A percentile compares a stretch with the other conserved stretches of the same genome.
Evolutionary conservation across 2,113 vertebrate genomes (phyloP).

Genomic region (Aspiorhynchus laticeps): DNA sequence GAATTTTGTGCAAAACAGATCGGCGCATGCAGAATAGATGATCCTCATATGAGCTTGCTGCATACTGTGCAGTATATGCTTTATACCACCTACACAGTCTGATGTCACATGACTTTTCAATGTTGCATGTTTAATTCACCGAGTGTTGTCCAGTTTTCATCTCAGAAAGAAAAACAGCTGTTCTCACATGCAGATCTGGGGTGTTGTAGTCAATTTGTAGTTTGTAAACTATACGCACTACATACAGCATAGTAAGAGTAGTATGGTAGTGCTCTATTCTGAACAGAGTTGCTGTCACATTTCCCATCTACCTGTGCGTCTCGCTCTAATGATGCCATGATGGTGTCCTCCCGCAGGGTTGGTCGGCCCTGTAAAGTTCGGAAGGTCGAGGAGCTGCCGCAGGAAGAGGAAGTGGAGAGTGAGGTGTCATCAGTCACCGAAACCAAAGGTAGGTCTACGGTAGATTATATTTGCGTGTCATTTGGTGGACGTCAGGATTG

Average conservation of each 20-base stretch:
- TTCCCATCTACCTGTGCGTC: no score
- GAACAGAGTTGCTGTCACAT: no score
- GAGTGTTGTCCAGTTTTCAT: not conserved
- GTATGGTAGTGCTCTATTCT: no score
- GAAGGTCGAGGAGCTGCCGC: conserved; percentile 61
- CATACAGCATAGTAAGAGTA: no score
- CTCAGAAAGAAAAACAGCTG: not conserved
- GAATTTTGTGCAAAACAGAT: no score
- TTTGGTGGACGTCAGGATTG: no score
- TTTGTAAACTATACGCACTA: no score
- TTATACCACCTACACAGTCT: not conserved
- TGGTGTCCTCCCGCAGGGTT: conserved; percentile 69
- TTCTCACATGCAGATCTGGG: not conserved
- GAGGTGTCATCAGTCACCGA: conserved; percentile 72
- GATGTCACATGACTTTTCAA: not conserved
- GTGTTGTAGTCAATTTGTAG: no score
- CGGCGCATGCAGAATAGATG: not conserved
- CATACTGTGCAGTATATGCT: not conserved
- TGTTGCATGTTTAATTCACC: not conserved
- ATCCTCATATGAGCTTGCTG: not conserved
- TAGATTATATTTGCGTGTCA: not conserved
- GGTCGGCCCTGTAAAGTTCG: conserved; percentile 73
- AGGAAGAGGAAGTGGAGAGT: conserved; percentile 71
- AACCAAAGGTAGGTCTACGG: conserved; percentile 77
- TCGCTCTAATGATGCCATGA: not conserved